Base-by-base conservation (phyloP, 2,113 vertebrate species). In the Aspiorhynchus laticeps region DNA sequence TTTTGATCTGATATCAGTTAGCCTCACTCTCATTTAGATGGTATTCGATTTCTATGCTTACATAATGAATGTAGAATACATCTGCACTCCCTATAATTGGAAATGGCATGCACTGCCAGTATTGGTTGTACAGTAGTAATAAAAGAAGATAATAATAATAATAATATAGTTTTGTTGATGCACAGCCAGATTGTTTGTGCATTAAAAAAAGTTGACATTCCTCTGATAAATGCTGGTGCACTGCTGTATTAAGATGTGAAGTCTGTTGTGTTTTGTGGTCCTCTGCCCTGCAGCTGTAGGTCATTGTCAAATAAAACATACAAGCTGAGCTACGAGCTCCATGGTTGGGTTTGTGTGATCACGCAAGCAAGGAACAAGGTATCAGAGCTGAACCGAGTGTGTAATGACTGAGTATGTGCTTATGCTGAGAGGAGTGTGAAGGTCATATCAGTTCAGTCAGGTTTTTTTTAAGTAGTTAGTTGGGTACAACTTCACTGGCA, bases 251-350 rank as follows among this genome's bases (percentile, higher is more conserved):
- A 33, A 73, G 46, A 19, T 21, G 1, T 67, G 31, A 46, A 19
- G 84, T 74, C 31, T 26, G 67, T 51, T 56, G 21, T 36, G 46
- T 73, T 83, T 71, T 31, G 80, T 51, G 41, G 63, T 31, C 61
- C 6, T 36, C 21, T 83, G 38, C 87, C 92, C 90, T 78, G 85
- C 88, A 90, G 94, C 89, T 92, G 87, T 93, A 86, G 93, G 94
- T 93, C 93, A 92, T 43, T 82, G 86, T 73, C 41, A 56, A 83
- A 46, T 36, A 85, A 43, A 73, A 65, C 28, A 80, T 10, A 46
- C 46, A 17, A 67, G 59, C 38, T 33, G 41, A 28, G 41, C n/a
- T 28, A 46, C 26, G 31, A 26, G 80, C 46, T 73, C 21, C 33
- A 7, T 28, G 77, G 31, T 26, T 51, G 46, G 43, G 31, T 56